Base-by-base conservation (phyloP, 2,797 vertebrate species). In the Mus minutoides region DNA sequence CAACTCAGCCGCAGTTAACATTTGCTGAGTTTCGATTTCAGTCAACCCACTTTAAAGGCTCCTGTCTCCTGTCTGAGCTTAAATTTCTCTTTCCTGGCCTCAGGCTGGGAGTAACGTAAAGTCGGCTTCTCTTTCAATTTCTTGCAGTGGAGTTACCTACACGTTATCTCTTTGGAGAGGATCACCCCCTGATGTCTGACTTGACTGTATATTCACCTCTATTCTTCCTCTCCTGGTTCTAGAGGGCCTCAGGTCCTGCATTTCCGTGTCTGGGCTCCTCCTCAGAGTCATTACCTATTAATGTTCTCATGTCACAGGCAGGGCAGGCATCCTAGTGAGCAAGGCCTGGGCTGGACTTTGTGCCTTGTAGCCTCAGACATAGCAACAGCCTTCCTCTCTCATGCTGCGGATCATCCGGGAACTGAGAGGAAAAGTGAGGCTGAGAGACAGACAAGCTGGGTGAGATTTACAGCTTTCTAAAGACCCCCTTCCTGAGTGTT, bases 321-420 rank as follows among this genome's bases (percentile, higher is more conserved):
- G 83, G 90, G 92, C 82, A 5, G 76, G 89, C 0, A 1, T 86
- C 64, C 2, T 16, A 6, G 75, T 75, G 79, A 77, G 62, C 88
- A 85, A 79, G 93, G 88, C 90, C 46, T 21, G n/a, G 92, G 17
- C 86, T 96, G 97, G 93, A 98, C 97, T 98, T 97, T 97, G 97
- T 88, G 82, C 94, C 82, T 40, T 91, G 49, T 22, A 77, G 75
- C 86, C 96, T 92, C 0, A 0, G 86, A 92, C 49, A 73, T 14
- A 1, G 54, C 34, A 12, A 37, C 43, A 49, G 43, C 46, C 24
- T 85, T 93, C 52, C 67, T 52, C 58, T 80, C 54, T 86, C 60
- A 52, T 93, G 58, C 6, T 69, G 56, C 43, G 75, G 71, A 58
- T 96, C 56, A 58, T 31, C n/a, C 22, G 14, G 64, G 71, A 88